Conservation (phyloP, 2,797 vertebrate species). For the Dromococcyx pavoninus region DNA sequence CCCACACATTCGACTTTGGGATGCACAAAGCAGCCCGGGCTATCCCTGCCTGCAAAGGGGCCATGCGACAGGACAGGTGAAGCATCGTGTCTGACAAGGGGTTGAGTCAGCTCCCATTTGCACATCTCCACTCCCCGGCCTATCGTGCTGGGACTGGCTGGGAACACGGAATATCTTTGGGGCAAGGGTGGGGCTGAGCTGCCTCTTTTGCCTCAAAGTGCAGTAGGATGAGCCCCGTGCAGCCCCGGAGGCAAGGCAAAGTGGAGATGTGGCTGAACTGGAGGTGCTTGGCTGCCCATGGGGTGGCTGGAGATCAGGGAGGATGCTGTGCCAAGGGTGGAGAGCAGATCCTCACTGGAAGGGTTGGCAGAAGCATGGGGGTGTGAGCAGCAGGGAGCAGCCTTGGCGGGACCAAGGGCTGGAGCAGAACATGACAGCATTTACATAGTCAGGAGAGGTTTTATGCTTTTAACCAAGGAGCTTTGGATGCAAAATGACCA, state of each 20-base stretch:
- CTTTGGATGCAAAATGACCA: neutral
- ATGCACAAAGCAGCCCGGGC: neutral
- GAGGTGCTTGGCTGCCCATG: accelerated
- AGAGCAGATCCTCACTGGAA: neutral
- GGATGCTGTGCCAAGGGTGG: neutral
- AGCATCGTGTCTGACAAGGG: neutral
- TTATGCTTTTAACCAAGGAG: neutral
- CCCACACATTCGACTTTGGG: neutral
- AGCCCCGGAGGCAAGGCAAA: neutral
- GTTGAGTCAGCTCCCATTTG: neutral
- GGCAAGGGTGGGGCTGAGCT: neutral
- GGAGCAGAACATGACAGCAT: neutral
- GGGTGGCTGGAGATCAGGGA: neutral
- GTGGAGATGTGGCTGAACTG: neutral
- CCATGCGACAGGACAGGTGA: accelerated
- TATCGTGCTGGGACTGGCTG: accelerated
- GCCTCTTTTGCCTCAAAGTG: too few relatives aligned
- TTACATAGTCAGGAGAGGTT: neutral
- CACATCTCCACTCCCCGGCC: neutral
- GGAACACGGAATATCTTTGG: neutral
- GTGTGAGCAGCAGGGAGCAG: neutral
- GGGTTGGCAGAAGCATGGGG: neutral
- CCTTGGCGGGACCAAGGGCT: neutral
- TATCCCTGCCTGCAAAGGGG: neutral
- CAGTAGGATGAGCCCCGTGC: neutral